phyloP scores from a whole-genome alignment of 2,113 vertebrate species.

The Xenopus tropicalis region DNA sequence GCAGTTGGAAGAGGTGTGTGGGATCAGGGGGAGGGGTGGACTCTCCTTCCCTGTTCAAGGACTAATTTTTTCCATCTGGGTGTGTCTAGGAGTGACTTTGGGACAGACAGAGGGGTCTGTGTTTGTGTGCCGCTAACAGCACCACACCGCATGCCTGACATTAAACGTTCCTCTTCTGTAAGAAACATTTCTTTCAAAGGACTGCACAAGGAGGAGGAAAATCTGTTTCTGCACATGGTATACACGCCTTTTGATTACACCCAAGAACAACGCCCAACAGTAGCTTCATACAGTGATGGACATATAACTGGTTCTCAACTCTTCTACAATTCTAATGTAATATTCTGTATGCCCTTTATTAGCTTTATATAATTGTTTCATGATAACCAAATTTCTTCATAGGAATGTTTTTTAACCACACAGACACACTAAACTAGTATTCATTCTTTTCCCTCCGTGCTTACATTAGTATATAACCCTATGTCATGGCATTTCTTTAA shows the following conservation, averaged over 20 bases:
- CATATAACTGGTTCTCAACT: neutral
- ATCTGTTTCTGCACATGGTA: constrained; percentile 17
- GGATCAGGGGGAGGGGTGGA: constrained; percentile 8
- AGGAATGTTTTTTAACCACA: no score
- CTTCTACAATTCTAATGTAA: no score
- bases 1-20: constrained; percentile 24
- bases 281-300: neutral
- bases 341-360: no score
- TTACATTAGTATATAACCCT: no score
- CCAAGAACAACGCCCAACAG: constrained; percentile 7
- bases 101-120: constrained; percentile 39
- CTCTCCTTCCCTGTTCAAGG: neutral
- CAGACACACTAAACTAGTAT: no score
- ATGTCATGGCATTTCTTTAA: no score
- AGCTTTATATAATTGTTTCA: no score
- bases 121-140: constrained; percentile 17
- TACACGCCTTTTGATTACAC: constrained; percentile 37
- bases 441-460: no score
- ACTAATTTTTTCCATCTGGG: constrained; percentile 42
- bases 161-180: constrained; percentile 41
- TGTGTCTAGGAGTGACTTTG: constrained; percentile 28
- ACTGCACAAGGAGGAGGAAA: neutral
- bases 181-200: constrained; percentile 30
- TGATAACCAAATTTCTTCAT: no score
- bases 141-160: constrained; percentile 22